Percentiles rank a stretch among this genome's conserved stretches.
Evolutionary conservation across 2,797 vertebrate genomes (phyloP).

Genomic region (Periparus ater): DNA sequence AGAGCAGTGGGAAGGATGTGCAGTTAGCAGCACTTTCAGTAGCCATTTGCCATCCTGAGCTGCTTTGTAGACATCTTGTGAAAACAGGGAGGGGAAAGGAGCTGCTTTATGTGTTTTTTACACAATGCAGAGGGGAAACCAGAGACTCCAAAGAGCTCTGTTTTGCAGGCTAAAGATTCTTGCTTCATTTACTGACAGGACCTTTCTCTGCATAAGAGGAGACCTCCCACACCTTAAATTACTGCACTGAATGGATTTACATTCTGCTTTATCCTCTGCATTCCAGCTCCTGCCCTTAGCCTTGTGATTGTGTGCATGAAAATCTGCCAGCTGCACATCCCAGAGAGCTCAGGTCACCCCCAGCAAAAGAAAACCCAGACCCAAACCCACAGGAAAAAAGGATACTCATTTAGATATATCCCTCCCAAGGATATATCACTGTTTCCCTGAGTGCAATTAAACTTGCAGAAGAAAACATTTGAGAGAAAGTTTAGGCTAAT

Average conservation of each 20-base stretch:
- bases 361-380: background rate
- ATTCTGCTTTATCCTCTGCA: conserved; percentile 56
- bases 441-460: background rate
- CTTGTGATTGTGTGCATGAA: conserved; percentile 7
- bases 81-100: background rate
- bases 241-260: conserved; percentile 46
- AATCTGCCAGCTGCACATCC: background rate
- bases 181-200: conserved; percentile 48
- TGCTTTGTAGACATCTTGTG: background rate
- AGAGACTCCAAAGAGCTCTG: conserved; percentile 34
- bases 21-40: background rate
- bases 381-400: background rate
- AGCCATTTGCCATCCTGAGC: background rate
- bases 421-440: background rate
- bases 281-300: conserved; percentile 59
- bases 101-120: background rate
- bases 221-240: conserved; percentile 64
- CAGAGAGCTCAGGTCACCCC: background rate
- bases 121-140: conserved; percentile 26
- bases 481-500: background rate
- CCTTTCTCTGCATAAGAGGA: conserved; percentile 18
- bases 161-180: background rate
- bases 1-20: background rate
- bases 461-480: background rate
- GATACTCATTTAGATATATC: background rate